Base-by-base conservation (phyloP, 1,140 invertebrate species). In the Drosophila varians region DNA sequence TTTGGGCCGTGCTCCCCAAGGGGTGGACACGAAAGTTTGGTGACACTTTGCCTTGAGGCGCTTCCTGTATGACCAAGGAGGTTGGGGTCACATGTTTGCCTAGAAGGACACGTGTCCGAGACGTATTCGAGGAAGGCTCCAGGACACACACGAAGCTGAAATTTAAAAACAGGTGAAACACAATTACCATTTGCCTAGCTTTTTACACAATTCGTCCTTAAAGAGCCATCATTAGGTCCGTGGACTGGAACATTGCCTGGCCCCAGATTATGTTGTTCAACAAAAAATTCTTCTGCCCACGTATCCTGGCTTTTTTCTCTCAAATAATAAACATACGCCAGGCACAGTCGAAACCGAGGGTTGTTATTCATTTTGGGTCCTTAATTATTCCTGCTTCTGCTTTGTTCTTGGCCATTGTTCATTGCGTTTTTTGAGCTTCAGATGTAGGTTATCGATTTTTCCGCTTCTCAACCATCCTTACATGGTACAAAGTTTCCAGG, bases 401-500 rank as follows among this genome's bases (percentile, higher is more conserved):
- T 80, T 86, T 86, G 66, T 74, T 69, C 72, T 52, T 38, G 25
- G 16, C 26, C 25, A 72, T 72, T 73, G 69, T 54, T 52, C 31
- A 4, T 28, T 57, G 16, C n/a, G 18, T 47, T 34, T 69, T 73
- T 43, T 74, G 16, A 66, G 49, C 51, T 46, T 53, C 8, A 70
- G 68, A 87, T 88, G 83, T 87, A 77, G 82, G 82, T 36, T 87
- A 87, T 87, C 83, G 82, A 87, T 87, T 87, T 86, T 83, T 38
- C 36, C 28, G 14, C 36, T 14, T 7, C 11, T 38, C 12, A 38
- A 16, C 3, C 3, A 31, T 31, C 28, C 46, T 31, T 31, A 18
- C 12, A 26, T 21, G 9, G 28, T n/a, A 31, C 11, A 9, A 31
- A 11, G 28, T 9, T 31, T n/a, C n/a, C 28, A 11, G 28, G 9